phyloP scores from a whole-genome alignment of 2,113 vertebrate species.

The Ammodytes dubius region DNA sequence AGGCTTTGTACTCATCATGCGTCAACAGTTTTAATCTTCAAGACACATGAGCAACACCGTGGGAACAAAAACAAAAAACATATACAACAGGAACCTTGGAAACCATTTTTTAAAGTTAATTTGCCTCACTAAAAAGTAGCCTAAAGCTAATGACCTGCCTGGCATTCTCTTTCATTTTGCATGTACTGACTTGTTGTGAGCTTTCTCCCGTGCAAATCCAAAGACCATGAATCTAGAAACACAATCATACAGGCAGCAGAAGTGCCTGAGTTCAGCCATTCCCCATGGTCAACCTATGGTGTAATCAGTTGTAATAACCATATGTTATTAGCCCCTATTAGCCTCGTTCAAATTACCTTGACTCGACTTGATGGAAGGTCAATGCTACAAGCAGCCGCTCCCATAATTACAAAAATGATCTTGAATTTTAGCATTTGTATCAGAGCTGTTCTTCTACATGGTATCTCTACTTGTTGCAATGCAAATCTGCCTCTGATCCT shows the following conservation, averaged over 20 bases:
- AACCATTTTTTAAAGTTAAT: neutral
- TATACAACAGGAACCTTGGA: neutral
- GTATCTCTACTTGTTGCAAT: neutral
- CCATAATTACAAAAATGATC: constrained; percentile 27
- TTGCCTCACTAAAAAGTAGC: neutral
- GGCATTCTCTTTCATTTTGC: constrained; percentile 34
- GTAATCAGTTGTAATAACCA: constrained; percentile 32
- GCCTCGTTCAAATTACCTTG: constrained; percentile 36
- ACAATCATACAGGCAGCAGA: constrained; percentile 1
- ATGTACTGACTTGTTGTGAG: constrained; percentile 5
- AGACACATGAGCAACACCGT: constrained; percentile 18
- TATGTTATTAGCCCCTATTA: constrained; percentile 13
- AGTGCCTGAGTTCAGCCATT: neutral
- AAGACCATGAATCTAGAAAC: neutral
- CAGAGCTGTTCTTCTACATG: constrained; percentile 54
- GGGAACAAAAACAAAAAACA: constrained; percentile 34
- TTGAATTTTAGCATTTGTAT: neutral
- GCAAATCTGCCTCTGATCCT: neutral
- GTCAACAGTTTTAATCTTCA: constrained; percentile 35
- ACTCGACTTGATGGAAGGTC: constrained; percentile 52
- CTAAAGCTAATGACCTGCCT: neutral
- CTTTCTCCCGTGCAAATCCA: constrained; percentile 23
- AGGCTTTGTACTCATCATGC: neutral
- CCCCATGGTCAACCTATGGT: neutral
- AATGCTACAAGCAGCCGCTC: neutral